Percentiles rank a stretch among this genome's conserved stretches.
Evolutionary conservation across 2,113 vertebrate genomes (phyloP).

Genomic region (Syngnathus floridae): DNA sequence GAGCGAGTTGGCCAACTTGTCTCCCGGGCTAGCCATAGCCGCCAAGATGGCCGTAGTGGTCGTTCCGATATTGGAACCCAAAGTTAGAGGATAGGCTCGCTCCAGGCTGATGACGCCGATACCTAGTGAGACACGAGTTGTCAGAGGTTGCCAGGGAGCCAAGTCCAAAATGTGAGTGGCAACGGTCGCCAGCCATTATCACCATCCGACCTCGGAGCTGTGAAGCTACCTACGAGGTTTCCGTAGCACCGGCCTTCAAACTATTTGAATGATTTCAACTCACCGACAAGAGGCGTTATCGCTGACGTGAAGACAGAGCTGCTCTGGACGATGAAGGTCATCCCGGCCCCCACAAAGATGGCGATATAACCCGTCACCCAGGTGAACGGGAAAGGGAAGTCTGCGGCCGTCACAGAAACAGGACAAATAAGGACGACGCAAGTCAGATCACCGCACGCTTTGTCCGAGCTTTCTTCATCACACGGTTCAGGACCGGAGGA

Average conservation of each 20-base stretch:
- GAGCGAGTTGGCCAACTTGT: constrained; percentile 76
- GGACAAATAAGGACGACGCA: neutral
- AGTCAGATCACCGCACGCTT: neutral
- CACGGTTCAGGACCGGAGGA: constrained; percentile 22
- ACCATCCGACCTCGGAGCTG: no score
- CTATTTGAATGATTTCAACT: constrained; percentile 31
- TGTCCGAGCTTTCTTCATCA: constrained; percentile 41
- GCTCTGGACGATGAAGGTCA: constrained; percentile 96
- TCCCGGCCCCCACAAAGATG: constrained; percentile 86
- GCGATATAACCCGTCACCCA: constrained; percentile 94
- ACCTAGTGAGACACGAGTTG: constrained; percentile 59
- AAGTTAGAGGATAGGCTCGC: constrained; percentile 87
- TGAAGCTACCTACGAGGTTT: no score
- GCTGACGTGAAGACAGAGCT: constrained; percentile 97
- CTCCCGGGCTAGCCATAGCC: constrained; percentile 86
- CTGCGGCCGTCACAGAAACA: constrained; percentile 57
- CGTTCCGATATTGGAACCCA: constrained; percentile 94
- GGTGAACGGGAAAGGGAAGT: constrained; percentile 89
- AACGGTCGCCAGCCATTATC: no score
- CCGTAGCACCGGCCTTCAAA: neutral
- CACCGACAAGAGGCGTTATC: constrained; percentile 92
- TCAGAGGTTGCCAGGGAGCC: no score
- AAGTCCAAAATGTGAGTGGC: no score
- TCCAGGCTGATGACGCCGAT: constrained; percentile 92
- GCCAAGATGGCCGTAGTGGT: constrained; percentile 95